phyloP scores from a whole-genome alignment of 2,113 vertebrate species.

The Glareola pratincola region DNA sequence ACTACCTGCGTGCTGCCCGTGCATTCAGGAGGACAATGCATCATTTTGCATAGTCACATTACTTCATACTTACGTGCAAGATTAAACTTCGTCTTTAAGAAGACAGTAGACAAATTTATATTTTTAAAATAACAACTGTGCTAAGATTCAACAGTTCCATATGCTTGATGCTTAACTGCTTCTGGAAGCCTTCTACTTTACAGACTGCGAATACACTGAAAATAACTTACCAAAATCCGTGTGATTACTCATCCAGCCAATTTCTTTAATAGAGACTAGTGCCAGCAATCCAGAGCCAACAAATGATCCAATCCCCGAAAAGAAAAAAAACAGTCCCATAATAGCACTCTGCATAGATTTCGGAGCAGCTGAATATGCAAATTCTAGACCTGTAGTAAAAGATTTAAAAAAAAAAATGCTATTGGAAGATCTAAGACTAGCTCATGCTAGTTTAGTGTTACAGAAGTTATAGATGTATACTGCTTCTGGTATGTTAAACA shows the following conservation, averaged over 20 bases:
- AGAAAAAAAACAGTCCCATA: constrained; percentile 99
- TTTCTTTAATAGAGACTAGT: constrained; percentile 84
- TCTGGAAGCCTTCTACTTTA: background rate
- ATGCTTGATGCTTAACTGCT: background rate
- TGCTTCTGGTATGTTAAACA: background rate
- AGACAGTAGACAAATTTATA: background rate
- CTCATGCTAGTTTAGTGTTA: background rate
- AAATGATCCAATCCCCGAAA: constrained; percentile 94
- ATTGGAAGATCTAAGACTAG: background rate
- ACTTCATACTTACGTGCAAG: background rate
- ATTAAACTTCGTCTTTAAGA: background rate
- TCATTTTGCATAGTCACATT: background rate
- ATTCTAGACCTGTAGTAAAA: constrained; percentile 86
- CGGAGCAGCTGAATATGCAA: constrained; percentile 95
- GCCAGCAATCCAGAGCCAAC: constrained; percentile 92
- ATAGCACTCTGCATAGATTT: constrained; percentile 97
- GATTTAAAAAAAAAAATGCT: background rate
- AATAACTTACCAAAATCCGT: constrained; percentile 87
- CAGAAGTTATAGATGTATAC: background rate
- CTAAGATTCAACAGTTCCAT: background rate
- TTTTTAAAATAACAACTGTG: background rate
- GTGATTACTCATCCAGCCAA: constrained; percentile 97
- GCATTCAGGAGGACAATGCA: background rate
- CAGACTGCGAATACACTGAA: background rate
- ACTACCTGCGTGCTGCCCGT: background rate